These are phyloP conservation scores for Chaenogobius annularis DNA, from an alignment of 2,113 vertebrate genomes.

Conservation along the genomic window DNA sequence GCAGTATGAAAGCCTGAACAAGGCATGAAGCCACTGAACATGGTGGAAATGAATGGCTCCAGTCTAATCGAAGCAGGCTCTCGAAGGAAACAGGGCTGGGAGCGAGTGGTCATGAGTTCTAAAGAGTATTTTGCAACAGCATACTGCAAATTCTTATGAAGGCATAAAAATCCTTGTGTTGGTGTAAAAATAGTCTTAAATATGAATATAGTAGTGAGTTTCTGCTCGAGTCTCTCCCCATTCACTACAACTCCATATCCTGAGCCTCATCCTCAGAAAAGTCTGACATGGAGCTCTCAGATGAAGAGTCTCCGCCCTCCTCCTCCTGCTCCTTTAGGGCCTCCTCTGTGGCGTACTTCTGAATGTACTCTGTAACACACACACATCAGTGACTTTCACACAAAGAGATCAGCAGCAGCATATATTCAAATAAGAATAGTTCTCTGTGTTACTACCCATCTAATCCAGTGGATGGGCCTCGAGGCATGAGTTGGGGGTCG, in stretches of 20 bases:
- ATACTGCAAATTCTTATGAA: conserved; percentile 86
- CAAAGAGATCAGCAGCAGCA: background rate
- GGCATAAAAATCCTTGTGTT: conserved; percentile 94
- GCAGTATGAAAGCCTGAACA: conserved; percentile 9
- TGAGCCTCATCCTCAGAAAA: conserved; percentile 99
- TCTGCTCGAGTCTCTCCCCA: conserved; percentile 84
- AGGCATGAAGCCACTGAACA: conserved; percentile 15
- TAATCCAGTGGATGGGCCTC: too few relatives aligned
- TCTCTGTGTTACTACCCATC: background rate
- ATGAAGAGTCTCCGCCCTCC: conserved; percentile 92
- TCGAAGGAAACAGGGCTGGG: conserved; percentile 1
- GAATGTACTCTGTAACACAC: conserved; percentile 89
- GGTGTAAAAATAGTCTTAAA: conserved; percentile 93
- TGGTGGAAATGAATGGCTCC: conserved; percentile 23
- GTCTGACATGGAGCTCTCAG: conserved; percentile 99
- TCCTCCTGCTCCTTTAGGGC: conserved; percentile 98
- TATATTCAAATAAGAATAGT: background rate
- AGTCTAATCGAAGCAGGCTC: conserved; percentile 28
- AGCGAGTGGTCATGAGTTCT: conserved; percentile 68
- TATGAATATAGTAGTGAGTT: conserved; percentile 99
- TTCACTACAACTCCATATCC: conserved; percentile 99
- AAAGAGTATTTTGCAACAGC: conserved; percentile 80
- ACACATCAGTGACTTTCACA: conserved; percentile 9
- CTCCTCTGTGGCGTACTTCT: conserved; percentile 98
- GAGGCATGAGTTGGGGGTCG: too few relatives aligned